Evolutionary conservation across 2,113 vertebrate species (phyloP).

Genomic region (Muscicapa adusta): DNA sequence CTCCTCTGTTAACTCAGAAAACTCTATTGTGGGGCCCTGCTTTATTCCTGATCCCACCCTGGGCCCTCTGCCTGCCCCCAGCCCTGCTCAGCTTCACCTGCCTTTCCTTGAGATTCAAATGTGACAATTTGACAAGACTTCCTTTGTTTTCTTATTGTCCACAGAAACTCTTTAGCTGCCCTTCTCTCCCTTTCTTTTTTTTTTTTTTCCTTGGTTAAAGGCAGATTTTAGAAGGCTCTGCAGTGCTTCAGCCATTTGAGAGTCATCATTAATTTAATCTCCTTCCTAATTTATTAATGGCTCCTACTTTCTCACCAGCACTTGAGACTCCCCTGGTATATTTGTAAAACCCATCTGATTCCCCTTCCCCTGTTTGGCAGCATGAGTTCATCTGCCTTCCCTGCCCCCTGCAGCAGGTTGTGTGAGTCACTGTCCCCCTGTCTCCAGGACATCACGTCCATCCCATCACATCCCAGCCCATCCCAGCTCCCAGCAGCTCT

Average conservation of each 20-base stretch:
- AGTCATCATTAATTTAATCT: constrained; percentile 65
- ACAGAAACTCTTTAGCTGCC: not conserved
- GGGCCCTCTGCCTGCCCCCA: not conserved
- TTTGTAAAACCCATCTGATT: constrained; percentile 14
- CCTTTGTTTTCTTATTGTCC: constrained; percentile 9
- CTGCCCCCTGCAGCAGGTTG: not conserved
- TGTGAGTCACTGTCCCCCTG: not conserved
- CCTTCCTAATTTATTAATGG: constrained; percentile 65
- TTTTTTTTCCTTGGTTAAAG: not conserved
- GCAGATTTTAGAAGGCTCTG: constrained; percentile 8
- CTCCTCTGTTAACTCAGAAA: constrained; percentile 21
- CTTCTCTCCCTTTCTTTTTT: not conserved
- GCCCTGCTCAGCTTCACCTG: not conserved
- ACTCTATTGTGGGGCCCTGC: not conserved
- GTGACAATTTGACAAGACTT: not conserved
- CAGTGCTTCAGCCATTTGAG: constrained; percentile 35
- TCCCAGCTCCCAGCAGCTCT: not conserved
- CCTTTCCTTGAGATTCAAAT: not conserved
- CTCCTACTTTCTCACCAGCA: constrained; percentile 25
- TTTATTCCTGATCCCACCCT: not conserved
- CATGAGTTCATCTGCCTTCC: not conserved
- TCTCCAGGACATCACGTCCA: not conserved
- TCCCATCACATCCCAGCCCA: not conserved
- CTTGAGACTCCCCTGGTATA: constrained; percentile 40
- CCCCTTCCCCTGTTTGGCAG: not conserved